Percentiles rank a stretch among this genome's conserved stretches.
Evolutionary conservation across 2,113 vertebrate genomes (phyloP).

Genomic region (Platichthys flesus): DNA sequence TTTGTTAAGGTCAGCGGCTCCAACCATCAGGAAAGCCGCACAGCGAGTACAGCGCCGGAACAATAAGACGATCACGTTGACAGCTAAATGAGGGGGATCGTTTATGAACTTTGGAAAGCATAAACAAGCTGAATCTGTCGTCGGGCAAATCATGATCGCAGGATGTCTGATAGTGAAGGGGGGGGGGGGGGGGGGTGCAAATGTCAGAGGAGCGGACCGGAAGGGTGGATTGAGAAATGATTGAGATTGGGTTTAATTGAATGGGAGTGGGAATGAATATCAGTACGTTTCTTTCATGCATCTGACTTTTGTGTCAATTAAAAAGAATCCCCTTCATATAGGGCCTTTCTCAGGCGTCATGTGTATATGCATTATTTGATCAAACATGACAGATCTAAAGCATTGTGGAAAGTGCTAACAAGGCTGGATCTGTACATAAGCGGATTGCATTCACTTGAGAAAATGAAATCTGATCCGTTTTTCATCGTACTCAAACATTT

Average conservation of each 20-base stretch:
- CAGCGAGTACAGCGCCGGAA: constrained; percentile 5
- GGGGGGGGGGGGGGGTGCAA: constrained; percentile 30
- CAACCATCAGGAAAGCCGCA: constrained; percentile 26
- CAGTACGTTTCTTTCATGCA: not conserved
- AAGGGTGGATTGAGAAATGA: constrained; percentile 5
- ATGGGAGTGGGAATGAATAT: not conserved
- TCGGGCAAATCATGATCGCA: constrained; percentile 57
- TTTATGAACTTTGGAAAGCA: constrained; percentile 62
- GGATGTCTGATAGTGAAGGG: constrained; percentile 56
- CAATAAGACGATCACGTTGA: constrained; percentile 62
- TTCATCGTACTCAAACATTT: too few relatives aligned
- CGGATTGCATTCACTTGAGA: too few relatives aligned
- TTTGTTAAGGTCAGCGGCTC: constrained; percentile 68
- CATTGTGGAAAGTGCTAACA: too few relatives aligned
- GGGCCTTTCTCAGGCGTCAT: too few relatives aligned
- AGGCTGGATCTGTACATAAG: too few relatives aligned
- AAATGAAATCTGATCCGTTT: too few relatives aligned
- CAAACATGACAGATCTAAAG: not conserved
- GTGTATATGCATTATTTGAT: not conserved
- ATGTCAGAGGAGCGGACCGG: constrained; percentile 52
- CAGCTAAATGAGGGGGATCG: constrained; percentile 48
- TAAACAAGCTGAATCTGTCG: constrained; percentile 65
- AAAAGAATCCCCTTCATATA: not conserved
- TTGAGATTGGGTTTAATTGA: constrained; percentile 26
- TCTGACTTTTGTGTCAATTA: not conserved